Evolutionary conservation across 2,888 invertebrate species (phyloP), one percentile per base, ranked within the genome.

Genomic region (Lepetodrilus schrolli): DNA sequence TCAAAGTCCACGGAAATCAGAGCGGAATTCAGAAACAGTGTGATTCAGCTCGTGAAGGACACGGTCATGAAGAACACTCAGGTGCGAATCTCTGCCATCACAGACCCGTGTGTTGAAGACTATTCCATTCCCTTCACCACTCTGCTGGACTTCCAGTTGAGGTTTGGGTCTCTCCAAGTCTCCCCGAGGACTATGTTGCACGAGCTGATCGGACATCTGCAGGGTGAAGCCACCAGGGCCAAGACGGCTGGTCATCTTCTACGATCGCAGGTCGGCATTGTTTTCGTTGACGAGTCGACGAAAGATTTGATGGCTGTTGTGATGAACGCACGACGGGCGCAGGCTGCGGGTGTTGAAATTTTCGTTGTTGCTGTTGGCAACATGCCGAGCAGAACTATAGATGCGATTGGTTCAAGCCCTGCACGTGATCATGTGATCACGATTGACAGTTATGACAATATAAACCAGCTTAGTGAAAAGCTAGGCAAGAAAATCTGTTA

Each of bases 401-500:
- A 58, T 58, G 30, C 34, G 30, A 58, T 58, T 58, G 58, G 58
- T 17, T 58, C 58, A 58, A 58, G 30, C 30, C 58, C 58, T 13
- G 58, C 58, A 30, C 58, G 58, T 17, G 58, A 58, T 58, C 58
- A 58, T 4, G 58, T 58, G 58, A 30, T 58, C 26, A 30, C 17
- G 3, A 30, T 58, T 23, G 58, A 58, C 23, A 58, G 30, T 58
- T 58, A 58, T 58, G 26, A 23, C 17, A 34, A 58, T 8, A 23
- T 58, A 4, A 23, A 58, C 21, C 8, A 17, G 26, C 30, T 58
- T 17, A 30, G 10, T 58, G 58, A 58, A 13, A 30, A 26, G 4
- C 30, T 58, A 17, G 58, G 58, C 17, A 58, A 58, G 58, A 58
- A 58, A 34, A 58, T 58, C 30, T 58, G 58, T 58, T 58, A 8